Percentiles rank a stretch among this genome's conserved stretches.
These are phyloP conservation scores for Mesocentrotus franciscanus DNA, from an alignment of 53 echinoderm and acorn worm genomes.

Conservation along the genomic window DNA sequence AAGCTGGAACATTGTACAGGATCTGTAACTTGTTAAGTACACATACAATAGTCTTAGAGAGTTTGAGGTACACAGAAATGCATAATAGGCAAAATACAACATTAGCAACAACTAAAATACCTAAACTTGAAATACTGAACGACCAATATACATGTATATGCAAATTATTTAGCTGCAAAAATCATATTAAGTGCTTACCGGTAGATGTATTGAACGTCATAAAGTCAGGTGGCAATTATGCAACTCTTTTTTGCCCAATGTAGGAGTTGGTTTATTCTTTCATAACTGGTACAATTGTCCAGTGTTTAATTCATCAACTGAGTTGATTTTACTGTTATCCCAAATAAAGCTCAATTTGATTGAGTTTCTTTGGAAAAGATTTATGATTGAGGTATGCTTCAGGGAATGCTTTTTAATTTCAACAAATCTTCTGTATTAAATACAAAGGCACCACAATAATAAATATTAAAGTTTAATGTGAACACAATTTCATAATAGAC, in stretches of 20 bases:
- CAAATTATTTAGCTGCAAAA: no score
- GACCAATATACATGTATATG: no score
- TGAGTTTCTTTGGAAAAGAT: background rate
- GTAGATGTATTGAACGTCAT: background rate
- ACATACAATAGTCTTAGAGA: no score
- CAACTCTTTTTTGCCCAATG: background rate
- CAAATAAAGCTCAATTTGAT: background rate
- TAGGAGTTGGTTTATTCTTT: background rate
- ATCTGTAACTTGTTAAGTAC: no score
- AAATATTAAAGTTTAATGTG: background rate
- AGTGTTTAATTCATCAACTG: background rate
- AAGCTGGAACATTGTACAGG: no score
- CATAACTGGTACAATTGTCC: background rate
- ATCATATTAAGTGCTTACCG: no score
- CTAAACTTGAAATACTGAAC: no score
- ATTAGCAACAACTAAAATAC: no score
- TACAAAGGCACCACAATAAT: constrained; percentile 19
- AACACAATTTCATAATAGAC: background rate
- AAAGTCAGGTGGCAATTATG: background rate
- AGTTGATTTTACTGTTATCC: no score
- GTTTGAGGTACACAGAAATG: no score
- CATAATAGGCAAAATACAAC: no score
- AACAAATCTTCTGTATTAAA: background rate
- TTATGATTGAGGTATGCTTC: background rate
- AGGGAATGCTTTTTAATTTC: background rate